Conservation (phyloP, 2,797 vertebrate genomes). For the Sebastes glaucus region DNA sequence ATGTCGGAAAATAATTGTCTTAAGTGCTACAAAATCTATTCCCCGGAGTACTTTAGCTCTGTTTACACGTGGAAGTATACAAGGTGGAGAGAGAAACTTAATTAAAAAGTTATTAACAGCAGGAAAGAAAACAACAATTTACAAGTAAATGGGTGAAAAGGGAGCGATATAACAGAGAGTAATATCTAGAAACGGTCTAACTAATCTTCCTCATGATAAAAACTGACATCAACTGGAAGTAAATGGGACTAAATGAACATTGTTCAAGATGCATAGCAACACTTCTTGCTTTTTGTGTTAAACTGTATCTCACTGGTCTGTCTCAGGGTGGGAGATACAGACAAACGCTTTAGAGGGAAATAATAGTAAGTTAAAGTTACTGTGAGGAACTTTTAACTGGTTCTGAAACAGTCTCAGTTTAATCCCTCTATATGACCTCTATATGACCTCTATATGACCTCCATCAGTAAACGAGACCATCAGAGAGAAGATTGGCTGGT, state of each 20-base stretch:
- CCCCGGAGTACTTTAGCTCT: background rate
- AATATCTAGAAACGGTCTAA: background rate
- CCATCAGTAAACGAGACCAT: too few relatives aligned
- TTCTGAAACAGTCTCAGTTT: too few relatives aligned
- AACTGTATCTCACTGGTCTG: too few relatives aligned
- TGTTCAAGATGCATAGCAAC: background rate
- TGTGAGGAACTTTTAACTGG: too few relatives aligned
- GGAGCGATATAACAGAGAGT: background rate
- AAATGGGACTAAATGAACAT: background rate
- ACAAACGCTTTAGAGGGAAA: too few relatives aligned
- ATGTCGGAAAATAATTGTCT: background rate
- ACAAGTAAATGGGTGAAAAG: background rate
- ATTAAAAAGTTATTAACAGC: background rate
- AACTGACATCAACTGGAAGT: background rate
- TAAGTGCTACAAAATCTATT: background rate
- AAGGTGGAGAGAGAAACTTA: background rate
- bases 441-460: too few relatives aligned
- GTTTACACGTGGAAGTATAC: background rate
- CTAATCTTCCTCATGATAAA: background rate
- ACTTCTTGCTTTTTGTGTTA: background rate
- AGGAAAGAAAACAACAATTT: background rate
- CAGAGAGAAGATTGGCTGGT: too few relatives aligned
- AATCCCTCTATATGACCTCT: too few relatives aligned
- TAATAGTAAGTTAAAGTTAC: too few relatives aligned
- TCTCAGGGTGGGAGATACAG: too few relatives aligned